Conservation (phyloP, 2,113 vertebrate species). For the Corapipo altera region DNA sequence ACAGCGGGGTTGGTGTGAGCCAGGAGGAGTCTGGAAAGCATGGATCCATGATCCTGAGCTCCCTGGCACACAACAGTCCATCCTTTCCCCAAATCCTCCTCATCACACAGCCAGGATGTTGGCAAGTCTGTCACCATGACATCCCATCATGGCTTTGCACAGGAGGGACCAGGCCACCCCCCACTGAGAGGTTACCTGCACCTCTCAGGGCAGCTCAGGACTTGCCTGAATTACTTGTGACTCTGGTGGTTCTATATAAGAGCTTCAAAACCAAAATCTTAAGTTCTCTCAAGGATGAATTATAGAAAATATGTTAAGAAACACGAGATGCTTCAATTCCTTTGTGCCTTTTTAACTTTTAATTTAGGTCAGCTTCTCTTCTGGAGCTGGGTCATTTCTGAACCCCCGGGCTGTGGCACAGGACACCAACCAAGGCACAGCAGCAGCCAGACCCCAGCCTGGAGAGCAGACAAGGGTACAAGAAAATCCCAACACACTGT, state of each 20-base stretch:
- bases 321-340: background rate
- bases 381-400: no score
- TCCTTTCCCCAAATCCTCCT: background rate
- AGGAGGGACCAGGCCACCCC: background rate
- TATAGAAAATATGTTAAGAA: background rate
- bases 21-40: background rate
- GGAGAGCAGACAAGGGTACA: background rate
- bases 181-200: background rate
- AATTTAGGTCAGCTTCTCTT: background rate
- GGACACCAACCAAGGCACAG: background rate
- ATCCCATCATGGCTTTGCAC: background rate
- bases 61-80: background rate
- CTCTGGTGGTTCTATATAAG: background rate
- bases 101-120: background rate
- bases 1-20: background rate
- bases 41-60: fast-evolving
- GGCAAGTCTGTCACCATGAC: background rate
- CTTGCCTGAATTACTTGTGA: background rate
- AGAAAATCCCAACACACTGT: background rate
- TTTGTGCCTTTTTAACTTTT: background rate
- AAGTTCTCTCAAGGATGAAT: background rate
- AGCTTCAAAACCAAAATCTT: background rate
- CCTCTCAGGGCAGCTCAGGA: background rate
- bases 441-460: background rate
- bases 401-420: fast-evolving